phyloP scores from a whole-genome alignment of 1,140 invertebrate genomes.

The Ceratina calcarata region DNA sequence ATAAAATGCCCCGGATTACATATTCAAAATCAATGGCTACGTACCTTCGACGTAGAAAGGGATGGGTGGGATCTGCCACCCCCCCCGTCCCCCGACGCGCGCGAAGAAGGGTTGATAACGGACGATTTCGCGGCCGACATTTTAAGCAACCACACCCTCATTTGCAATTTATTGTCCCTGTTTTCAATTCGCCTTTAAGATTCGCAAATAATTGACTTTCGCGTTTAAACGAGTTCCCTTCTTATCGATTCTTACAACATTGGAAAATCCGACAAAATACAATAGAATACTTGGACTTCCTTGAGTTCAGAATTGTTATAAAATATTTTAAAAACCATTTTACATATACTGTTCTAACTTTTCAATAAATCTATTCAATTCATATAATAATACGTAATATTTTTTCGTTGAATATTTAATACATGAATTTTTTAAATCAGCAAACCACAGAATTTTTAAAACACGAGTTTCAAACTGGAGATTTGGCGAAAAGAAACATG shows the following conservation, averaged over 20 bases:
- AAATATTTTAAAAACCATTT: too few species aligned
- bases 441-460: too few species aligned
- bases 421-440: too few species aligned
- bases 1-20: slow-evolving; percentile 78
- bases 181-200: slow-evolving; percentile 37
- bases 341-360: too few species aligned
- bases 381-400: too few species aligned
- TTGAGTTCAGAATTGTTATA: too few species aligned
- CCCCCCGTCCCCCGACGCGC: slow-evolving; percentile 8
- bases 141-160: slow-evolving; percentile 65
- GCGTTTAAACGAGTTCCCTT: not conserved
- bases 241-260: not conserved
- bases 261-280: too few species aligned
- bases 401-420: too few species aligned
- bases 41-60: slow-evolving; percentile 66
- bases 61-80: slow-evolving; percentile 67
- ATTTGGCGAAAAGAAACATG: slow-evolving; percentile 11
- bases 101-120: slow-evolving; percentile 24
- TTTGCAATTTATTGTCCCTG: slow-evolving; percentile 46
- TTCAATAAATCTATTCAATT: too few species aligned
- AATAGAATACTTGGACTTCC: too few species aligned
- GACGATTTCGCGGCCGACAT: slow-evolving; percentile 65
- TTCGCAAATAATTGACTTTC: slow-evolving; percentile 34
- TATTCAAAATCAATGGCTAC: slow-evolving; percentile 79
- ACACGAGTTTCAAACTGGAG: too few species aligned